A percentile compares a stretch with the other conserved stretches of the same genome.
Conservation (phyloP, 2,113 vertebrate genomes). For the Silurus glanis region DNA sequence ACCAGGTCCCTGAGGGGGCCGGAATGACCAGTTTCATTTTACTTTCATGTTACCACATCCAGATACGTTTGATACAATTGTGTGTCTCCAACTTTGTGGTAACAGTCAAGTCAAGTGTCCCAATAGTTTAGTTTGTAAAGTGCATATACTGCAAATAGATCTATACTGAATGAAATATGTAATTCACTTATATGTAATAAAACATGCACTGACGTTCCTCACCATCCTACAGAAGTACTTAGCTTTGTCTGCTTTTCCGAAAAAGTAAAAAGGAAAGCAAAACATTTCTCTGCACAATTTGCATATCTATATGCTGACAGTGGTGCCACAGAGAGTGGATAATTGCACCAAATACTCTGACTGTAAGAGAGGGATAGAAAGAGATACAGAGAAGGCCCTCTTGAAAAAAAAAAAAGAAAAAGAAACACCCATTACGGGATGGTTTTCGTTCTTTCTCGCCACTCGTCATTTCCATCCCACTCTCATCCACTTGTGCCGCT, state of each 20-base stretch:
- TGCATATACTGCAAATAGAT: background rate
- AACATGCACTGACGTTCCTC: slow-evolving; percentile 10
- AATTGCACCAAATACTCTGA: slow-evolving; percentile 79
- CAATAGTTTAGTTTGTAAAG: too few species aligned
- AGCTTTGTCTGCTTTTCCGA: slow-evolving; percentile 64
- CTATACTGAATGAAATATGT: background rate
- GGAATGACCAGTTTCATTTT: too few species aligned
- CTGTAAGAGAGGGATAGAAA: slow-evolving; percentile 71
- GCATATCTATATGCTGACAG: slow-evolving; percentile 79
- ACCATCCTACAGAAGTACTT: slow-evolving; percentile 70
- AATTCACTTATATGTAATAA: background rate
- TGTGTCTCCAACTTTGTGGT: too few species aligned
- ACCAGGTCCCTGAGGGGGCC: too few species aligned
- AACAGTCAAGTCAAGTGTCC: too few species aligned
- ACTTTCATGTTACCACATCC: too few species aligned
- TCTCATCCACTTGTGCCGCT: slow-evolving; percentile 77
- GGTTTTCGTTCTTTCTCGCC: slow-evolving; percentile 62
- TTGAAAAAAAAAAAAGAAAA: slow-evolving; percentile 58
- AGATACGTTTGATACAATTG: too few species aligned
- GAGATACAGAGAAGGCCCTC: slow-evolving; percentile 66
- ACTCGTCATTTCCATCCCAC: slow-evolving; percentile 72
- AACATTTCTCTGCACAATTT: slow-evolving; percentile 70
- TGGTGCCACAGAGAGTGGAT: slow-evolving; percentile 77
- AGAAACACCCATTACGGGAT: slow-evolving; percentile 68
- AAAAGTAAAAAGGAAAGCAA: slow-evolving; percentile 52